phyloP scores from a whole-genome alignment of 2,113 vertebrate species.

The Donacobius atricapilla region DNA sequence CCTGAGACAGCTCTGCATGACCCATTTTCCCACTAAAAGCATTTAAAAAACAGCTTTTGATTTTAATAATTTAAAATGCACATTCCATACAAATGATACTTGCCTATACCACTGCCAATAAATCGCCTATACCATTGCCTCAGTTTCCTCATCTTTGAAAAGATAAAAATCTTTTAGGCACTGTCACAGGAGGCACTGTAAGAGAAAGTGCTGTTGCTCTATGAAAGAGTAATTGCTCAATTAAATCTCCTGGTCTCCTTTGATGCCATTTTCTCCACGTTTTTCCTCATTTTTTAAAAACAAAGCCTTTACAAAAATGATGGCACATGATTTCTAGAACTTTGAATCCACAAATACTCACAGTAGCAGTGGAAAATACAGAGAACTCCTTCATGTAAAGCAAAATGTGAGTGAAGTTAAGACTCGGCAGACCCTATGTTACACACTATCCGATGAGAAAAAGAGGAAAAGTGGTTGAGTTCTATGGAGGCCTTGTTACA shows the following conservation, averaged over 20 bases:
- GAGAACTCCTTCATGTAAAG: background rate
- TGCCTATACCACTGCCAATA: background rate
- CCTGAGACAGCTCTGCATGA: background rate
- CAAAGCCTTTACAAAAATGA: background rate
- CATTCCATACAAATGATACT: background rate
- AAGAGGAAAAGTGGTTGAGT: background rate
- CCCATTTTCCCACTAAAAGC: background rate
- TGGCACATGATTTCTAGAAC: background rate
- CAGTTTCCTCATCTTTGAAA: background rate
- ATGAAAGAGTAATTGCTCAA: background rate
- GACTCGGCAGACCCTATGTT: background rate
- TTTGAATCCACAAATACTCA: background rate
- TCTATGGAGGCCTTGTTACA: background rate
- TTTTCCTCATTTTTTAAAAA: background rate
- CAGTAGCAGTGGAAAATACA: background rate
- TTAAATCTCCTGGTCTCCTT: background rate
- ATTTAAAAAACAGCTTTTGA: background rate
- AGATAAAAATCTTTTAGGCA: background rate
- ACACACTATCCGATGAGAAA: background rate
- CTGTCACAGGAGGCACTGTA: background rate
- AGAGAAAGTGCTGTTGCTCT: background rate
- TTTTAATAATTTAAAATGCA: background rate
- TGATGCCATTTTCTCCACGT: background rate
- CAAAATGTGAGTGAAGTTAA: background rate
- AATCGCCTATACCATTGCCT: background rate